Conservation (phyloP, 2,113 vertebrate species). For the Epinephelus cyanopodus region DNA sequence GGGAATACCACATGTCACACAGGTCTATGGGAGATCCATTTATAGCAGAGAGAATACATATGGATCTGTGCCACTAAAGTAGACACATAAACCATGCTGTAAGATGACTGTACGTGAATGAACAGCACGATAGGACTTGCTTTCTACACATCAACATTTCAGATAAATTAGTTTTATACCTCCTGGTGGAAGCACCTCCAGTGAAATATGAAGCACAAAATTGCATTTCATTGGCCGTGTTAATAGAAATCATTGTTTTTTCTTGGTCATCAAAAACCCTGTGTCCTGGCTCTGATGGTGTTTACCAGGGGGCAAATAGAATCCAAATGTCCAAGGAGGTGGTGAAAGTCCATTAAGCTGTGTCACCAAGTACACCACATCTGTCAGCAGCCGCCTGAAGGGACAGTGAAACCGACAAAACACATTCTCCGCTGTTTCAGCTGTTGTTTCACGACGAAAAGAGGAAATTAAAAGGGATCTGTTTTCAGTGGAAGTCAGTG, state of each 20-base stretch:
- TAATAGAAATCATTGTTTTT: background rate
- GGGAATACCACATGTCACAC: slow-evolving; percentile 21
- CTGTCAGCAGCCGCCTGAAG: slow-evolving; percentile 55
- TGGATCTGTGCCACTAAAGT: slow-evolving; percentile 23
- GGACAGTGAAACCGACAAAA: slow-evolving; percentile 37
- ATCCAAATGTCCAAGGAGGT: slow-evolving; percentile 49
- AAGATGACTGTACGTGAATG: background rate
- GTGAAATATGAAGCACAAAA: slow-evolving; percentile 8
- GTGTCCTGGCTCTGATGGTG: slow-evolving; percentile 9
- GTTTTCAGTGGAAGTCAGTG: too few relatives aligned
- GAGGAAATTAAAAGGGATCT: slow-evolving; percentile 10
- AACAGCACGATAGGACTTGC: background rate
- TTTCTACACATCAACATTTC: slow-evolving; percentile 4
- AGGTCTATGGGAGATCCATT: slow-evolving; percentile 39
- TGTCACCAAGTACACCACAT: slow-evolving; percentile 54
- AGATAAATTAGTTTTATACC: background rate
- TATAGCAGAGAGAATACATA: slow-evolving; percentile 29
- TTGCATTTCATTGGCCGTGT: background rate
- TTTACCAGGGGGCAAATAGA: slow-evolving; percentile 45
- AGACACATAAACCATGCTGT: background rate
- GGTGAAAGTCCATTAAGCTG: slow-evolving; percentile 59
- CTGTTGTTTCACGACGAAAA: slow-evolving; percentile 2
- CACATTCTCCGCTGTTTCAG: slow-evolving; percentile 4
- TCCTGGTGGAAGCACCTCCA: background rate
- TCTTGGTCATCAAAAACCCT: background rate